Evolutionary conservation across 2,113 vertebrate genomes (phyloP), one percentile per base, ranked within the genome.

Genomic region (Lampris incognitus): DNA sequence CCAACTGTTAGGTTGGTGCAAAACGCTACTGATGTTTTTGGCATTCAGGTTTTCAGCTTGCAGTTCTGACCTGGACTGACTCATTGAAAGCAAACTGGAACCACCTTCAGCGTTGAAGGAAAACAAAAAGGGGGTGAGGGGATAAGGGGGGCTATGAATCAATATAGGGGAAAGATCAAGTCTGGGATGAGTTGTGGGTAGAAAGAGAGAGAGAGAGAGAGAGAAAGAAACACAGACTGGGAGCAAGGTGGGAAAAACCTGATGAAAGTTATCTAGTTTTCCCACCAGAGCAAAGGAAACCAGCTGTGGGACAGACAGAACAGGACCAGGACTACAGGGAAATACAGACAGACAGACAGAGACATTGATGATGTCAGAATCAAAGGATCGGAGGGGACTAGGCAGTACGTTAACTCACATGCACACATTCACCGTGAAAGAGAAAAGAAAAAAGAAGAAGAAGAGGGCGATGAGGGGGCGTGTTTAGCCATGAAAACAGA

Each of bases 41-140:
- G 10, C 51, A 3, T n/a, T 4, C 5, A 46, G 5, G 48, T 51
- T 2, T 9, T 4, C 5, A 46, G 5, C 36, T 51, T 2, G 3
- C 4, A 6, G 48, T 36, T 37, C 46, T 39, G 41, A 61, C 40
- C 5, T 41, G 42, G 61, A 24, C 42, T 11, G n/a, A 3, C 62
- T 60, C 72, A 5, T 60, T 44, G 68, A 77, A 68, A 72, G 46
- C 68, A 79, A 85, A 86, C 85, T 87, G 87, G 83, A 86, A 82
- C 65, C 74, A 72, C 66, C 81, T 82, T 75, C 66, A 54, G 73
- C 50, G 50, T 48, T 57, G 8, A 24, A 24, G 24, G 54, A 76
- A 60, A 81, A 67, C 51, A 85, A 41, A 75, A 76, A 2, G 1
- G 54, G 79, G 74, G 36, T 73, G 82, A 87, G 57, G 61, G 74